phyloP scores from a whole-genome alignment of 2,888 invertebrate genomes.

The Leptopterna dolabrata region DNA sequence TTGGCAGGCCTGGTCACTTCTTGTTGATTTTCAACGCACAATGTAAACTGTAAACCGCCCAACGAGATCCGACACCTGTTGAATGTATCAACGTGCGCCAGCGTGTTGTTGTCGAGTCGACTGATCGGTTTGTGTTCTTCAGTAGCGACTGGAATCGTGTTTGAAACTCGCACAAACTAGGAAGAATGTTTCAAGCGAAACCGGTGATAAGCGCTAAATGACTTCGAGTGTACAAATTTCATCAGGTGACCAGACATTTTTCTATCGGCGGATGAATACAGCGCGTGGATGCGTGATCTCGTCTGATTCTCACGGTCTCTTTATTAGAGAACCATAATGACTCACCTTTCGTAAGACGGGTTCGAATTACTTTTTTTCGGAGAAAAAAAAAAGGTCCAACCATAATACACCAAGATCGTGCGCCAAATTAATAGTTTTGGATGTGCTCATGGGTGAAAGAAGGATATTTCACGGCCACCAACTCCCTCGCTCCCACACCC shows the following conservation, averaged over 20 bases:
- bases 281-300: constrained; percentile 22
- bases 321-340: constrained; percentile 39
- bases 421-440: constrained; percentile 41
- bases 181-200: too few species aligned
- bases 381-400: background rate
- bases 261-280: background rate
- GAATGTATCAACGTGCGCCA: too few species aligned
- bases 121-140: too few species aligned
- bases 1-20: too few species aligned
- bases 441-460: constrained; percentile 27
- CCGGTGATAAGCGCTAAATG: too few species aligned
- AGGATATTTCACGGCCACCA: constrained; percentile 40
- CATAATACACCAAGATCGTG: constrained; percentile 18
- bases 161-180: too few species aligned
- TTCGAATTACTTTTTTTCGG: constrained; percentile 13
- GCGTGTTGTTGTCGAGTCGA: too few species aligned
- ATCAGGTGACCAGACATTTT: background rate
- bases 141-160: too few species aligned
- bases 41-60: too few species aligned
- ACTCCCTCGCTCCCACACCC: constrained; percentile 20
- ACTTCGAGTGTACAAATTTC: too few species aligned
- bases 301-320: constrained; percentile 29
- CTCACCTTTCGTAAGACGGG: constrained; percentile 20
- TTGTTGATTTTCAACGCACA: too few species aligned
- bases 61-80: too few species aligned